Evolutionary conservation across 2,113 vertebrate genomes (phyloP).

Genomic region (Tinamus guttatus): DNA sequence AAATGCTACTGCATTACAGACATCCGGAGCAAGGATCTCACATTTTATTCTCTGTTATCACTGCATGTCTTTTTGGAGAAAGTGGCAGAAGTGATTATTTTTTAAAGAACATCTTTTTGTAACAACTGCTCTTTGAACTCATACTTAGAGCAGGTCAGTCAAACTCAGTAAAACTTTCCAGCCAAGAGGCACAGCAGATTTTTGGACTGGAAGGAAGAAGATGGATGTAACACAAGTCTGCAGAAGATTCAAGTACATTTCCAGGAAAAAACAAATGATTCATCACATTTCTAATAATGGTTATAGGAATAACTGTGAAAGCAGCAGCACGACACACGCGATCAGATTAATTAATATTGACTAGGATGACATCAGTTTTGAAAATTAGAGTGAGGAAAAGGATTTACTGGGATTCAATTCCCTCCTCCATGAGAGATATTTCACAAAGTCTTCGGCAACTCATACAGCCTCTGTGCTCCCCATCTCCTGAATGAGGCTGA

Average conservation of each 20-base stretch:
- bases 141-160: not conserved
- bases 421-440: not conserved
- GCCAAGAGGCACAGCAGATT: not conserved
- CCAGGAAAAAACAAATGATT: conserved; percentile 56
- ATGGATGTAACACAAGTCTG: conserved; percentile 20
- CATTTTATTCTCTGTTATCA: not conserved
- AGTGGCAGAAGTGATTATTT: not conserved
- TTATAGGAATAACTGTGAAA: not conserved
- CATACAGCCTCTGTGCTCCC: not conserved
- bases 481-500: not conserved
- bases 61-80: not conserved
- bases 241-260: conserved; percentile 24
- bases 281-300: not conserved
- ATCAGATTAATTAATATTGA: conserved; percentile 25
- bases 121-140: not conserved
- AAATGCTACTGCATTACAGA: not conserved
- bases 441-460: not conserved
- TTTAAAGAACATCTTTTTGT: conserved; percentile 40
- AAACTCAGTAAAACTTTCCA: not conserved
- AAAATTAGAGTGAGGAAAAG: not conserved
- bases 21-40: not conserved
- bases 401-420: not conserved
- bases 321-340: not conserved
- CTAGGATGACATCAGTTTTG: not conserved
- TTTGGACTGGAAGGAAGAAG: conserved; percentile 24